Conservation (phyloP, 1,140 invertebrate species). For the Drosophila mauritiana region DNA sequence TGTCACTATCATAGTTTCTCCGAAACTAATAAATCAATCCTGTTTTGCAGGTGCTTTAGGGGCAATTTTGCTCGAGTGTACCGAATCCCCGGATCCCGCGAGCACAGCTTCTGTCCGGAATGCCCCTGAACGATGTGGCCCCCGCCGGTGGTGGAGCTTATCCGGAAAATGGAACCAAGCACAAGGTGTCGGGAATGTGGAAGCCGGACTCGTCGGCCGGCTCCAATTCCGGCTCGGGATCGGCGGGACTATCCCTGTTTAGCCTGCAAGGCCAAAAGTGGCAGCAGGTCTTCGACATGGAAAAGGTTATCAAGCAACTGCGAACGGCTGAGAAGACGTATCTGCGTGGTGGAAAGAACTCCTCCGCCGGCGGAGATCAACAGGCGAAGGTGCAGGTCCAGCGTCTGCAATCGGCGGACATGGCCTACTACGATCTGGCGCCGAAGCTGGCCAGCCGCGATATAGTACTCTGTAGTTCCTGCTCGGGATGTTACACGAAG, state of each 20-base stretch:
- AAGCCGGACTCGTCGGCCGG: conserved; percentile 22
- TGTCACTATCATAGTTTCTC: neutral
- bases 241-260: conserved; percentile 35
- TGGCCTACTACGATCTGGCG: conserved; percentile 79
- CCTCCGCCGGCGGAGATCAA: conserved; percentile 15
- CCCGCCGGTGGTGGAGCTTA: conserved; percentile 44
- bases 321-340: conserved; percentile 72
- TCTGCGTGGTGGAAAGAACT: conserved; percentile 53
- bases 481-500: conserved; percentile 73
- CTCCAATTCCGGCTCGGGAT: conserved; percentile 6
- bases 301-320: conserved; percentile 77
- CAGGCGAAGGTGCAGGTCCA: conserved; percentile 65
- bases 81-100: conserved; percentile 15
- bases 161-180: conserved; percentile 56
- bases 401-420: conserved; percentile 68
- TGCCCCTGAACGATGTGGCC: conserved; percentile 69
- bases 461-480: conserved; percentile 71
- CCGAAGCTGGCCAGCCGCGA: conserved; percentile 69
- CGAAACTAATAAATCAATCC: neutral
- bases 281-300: conserved; percentile 75
- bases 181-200: conserved; percentile 35
- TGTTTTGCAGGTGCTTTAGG: conserved; percentile 34
- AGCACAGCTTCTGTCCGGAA: conserved; percentile 18
- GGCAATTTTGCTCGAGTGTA: conserved; percentile 39
- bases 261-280: conserved; percentile 74